A percentile compares a stretch with the other conserved stretches of the same genome.
Conservation (phyloP, 2,888 invertebrate genomes). For the Rhyacophila evoluta region DNA sequence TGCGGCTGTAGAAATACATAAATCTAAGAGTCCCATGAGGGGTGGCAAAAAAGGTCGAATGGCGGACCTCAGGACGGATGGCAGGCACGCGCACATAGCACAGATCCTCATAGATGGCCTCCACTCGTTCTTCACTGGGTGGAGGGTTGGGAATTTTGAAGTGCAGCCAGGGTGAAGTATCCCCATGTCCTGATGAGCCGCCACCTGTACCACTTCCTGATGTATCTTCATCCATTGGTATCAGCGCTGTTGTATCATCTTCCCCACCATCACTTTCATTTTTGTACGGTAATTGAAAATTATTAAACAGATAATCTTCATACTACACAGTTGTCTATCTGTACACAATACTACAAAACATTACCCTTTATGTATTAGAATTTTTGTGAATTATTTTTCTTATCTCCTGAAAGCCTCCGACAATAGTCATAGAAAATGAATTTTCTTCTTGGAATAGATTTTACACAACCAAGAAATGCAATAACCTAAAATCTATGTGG, state of each 20-base stretch:
- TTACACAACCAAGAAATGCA: no score
- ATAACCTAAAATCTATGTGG: no score
- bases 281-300: not conserved
- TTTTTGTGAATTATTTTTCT: no score
- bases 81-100: constrained; percentile 87
- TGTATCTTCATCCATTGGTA: constrained; percentile 49
- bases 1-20: not conserved
- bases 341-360: no score
- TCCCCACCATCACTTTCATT: constrained; percentile 46
- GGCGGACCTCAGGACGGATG: constrained; percentile 79
- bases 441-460: no score
- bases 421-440: no score
- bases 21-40: not conserved
- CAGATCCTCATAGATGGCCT: constrained; percentile 89
- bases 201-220: constrained; percentile 10
- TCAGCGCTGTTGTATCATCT: constrained; percentile 48
- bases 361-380: no score
- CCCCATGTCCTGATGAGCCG: not conserved
- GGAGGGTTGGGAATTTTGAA: constrained; percentile 74
- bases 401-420: no score
- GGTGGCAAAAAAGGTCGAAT: constrained; percentile 15
- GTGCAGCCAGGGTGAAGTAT: constrained; percentile 76
- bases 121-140: constrained; percentile 74
- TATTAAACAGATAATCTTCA: no score
- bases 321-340: no score